phyloP scores from a whole-genome alignment of 2,113 vertebrate genomes.

The Myiozetetes cayanensis region DNA sequence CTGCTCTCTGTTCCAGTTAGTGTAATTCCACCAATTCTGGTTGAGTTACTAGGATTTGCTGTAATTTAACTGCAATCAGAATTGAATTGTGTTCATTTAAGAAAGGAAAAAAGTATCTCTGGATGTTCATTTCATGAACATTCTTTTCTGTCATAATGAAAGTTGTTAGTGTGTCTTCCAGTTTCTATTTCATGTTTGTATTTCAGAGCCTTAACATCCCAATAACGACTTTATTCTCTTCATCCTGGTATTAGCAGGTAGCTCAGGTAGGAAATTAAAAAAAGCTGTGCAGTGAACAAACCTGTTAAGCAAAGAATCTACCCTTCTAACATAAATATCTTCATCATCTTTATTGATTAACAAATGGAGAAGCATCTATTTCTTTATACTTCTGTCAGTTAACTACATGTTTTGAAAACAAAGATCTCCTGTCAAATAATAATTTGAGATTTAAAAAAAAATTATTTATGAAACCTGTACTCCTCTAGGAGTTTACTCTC shows the following conservation, averaged over 20 bases:
- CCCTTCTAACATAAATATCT: neutral
- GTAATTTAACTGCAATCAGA: neutral
- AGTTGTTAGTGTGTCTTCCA: neutral
- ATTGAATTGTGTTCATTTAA: neutral
- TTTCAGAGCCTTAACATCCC: neutral
- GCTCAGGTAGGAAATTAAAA: neutral
- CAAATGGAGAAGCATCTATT: neutral
- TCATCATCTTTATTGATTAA: neutral
- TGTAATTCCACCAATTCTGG: neutral
- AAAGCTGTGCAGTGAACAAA: neutral
- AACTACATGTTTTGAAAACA: neutral
- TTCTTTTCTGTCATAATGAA: neutral
- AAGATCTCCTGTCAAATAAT: neutral
- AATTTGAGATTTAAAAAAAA: neutral
- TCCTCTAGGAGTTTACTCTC: neutral
- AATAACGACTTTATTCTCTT: neutral
- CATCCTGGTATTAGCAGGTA: neutral
- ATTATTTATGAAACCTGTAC: neutral
- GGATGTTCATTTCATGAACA: neutral
- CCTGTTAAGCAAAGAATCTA: neutral
- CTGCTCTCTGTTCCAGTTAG: neutral
- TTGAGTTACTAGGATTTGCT: neutral
- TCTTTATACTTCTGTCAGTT: neutral
- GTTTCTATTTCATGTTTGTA: neutral
- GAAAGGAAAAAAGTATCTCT: neutral